A percentile compares a stretch with the other conserved stretches of the same genome.
Conservation (phyloP, 92 coral and sea anemone genomes). For the Metridium senile region DNA sequence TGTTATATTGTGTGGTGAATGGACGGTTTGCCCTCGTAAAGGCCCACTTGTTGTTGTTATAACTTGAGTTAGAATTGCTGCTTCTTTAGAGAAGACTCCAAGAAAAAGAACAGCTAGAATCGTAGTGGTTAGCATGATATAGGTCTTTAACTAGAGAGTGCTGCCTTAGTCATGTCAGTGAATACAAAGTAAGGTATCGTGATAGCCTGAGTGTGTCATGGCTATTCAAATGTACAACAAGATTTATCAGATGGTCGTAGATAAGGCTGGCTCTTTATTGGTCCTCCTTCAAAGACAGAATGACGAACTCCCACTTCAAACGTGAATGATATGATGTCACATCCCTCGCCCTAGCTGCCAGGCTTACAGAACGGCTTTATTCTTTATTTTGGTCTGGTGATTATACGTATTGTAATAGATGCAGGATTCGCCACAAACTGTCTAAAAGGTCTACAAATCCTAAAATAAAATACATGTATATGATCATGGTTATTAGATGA, state of each 20-base stretch:
- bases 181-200: not conserved
- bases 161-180: too few relatives aligned
- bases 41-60: constrained; percentile 56
- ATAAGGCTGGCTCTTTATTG: constrained; percentile 8
- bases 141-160: not conserved
- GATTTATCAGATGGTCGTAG: constrained; percentile 11
- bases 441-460: not conserved
- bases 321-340: constrained; percentile 2
- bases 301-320: not conserved
- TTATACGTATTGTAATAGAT: not conserved
- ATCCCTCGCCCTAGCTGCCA: not conserved
- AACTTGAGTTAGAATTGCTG: not conserved
- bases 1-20: constrained; percentile 33
- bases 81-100: not conserved
- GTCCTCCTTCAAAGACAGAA: not conserved
- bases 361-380: not conserved
- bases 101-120: constrained; percentile 1
- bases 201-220: not conserved
- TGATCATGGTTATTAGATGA: not conserved
- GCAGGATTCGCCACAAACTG: not conserved
- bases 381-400: not conserved
- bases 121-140: not conserved
- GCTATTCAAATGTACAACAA: constrained; percentile 20
- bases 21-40: constrained; percentile 39
- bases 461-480: too few relatives aligned